Conservation (phyloP, 1,140 invertebrate genomes). For the Sipha flava region DNA sequence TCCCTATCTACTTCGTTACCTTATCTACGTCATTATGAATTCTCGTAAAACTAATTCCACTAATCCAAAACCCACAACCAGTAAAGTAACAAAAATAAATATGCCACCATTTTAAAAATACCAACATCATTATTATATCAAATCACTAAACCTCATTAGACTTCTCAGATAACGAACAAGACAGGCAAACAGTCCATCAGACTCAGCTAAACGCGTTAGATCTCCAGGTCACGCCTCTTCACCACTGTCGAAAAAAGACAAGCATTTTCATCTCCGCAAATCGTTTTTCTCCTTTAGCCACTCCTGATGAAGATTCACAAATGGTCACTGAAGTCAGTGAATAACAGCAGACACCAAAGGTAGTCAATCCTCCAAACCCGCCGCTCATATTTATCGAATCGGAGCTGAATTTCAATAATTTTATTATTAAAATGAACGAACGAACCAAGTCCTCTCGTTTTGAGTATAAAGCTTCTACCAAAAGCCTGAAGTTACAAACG, state of each 20-base stretch:
- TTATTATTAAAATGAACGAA: not conserved
- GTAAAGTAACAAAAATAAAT: not conserved
- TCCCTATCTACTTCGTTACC: not conserved
- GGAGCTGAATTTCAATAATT: not conserved
- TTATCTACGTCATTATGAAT: constrained; percentile 8
- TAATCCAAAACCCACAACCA: not conserved
- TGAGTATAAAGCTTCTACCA: constrained; percentile 2
- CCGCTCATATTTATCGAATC: not conserved
- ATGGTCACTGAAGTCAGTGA: not conserved
- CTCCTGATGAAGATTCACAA: not conserved
- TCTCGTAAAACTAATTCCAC: not conserved
- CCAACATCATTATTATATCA: not conserved
- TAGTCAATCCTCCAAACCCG: not conserved
- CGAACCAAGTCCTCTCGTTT: not conserved
- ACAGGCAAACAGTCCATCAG: not conserved
- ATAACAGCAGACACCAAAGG: not conserved
- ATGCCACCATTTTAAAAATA: not conserved
- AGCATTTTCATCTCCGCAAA: not conserved
- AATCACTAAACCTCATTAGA: not conserved
- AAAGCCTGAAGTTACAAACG: not conserved
- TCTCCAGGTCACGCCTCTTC: not conserved
- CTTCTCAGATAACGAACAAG: not conserved
- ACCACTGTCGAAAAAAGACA: not conserved
- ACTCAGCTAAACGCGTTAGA: not conserved
- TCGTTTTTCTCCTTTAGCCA: not conserved